phyloP scores from a whole-genome alignment of 1,140 invertebrate genomes.

The Colletes gigas region DNA sequence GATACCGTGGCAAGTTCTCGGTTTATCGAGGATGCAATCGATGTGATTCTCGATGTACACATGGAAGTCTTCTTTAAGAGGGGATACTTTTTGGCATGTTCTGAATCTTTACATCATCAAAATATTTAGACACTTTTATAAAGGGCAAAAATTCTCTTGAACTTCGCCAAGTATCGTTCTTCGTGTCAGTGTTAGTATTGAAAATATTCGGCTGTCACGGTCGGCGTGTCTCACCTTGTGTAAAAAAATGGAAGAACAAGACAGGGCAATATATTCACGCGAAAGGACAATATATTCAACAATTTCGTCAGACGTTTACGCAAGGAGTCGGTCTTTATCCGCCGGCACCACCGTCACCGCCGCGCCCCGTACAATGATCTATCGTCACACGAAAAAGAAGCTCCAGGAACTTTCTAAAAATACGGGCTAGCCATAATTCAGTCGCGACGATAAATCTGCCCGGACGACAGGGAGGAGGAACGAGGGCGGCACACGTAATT shows the following conservation, averaged over 20 bases:
- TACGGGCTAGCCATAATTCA: slow-evolving; percentile 16
- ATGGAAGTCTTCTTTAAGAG: too few relatives aligned
- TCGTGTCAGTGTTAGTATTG: too few relatives aligned
- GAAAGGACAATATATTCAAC: too few relatives aligned
- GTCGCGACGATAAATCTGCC: slow-evolving; percentile 26
- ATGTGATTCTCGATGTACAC: neutral
- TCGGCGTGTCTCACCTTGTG: too few relatives aligned
- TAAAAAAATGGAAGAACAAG: too few relatives aligned
- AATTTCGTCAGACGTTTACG: neutral
- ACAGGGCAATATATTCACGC: too few relatives aligned
- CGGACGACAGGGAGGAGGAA: neutral
- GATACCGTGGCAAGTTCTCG: neutral
- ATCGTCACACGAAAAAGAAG: neutral
- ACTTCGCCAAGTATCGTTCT: too few relatives aligned
- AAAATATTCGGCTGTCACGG: too few relatives aligned
- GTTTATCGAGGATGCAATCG: neutral
- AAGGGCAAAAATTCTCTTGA: too few relatives aligned
- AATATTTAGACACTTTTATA: too few relatives aligned
- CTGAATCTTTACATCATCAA: too few relatives aligned
- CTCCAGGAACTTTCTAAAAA: neutral
- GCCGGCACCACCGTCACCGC: neutral
- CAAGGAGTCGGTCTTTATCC: neutral
- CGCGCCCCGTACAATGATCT: neutral
- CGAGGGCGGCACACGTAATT: slow-evolving; percentile 23
- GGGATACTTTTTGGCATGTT: too few relatives aligned